These are phyloP conservation scores for Pachyseris speciosa DNA, from an alignment of 64 coral and sea anemone species.

Conservation along the genomic window DNA sequence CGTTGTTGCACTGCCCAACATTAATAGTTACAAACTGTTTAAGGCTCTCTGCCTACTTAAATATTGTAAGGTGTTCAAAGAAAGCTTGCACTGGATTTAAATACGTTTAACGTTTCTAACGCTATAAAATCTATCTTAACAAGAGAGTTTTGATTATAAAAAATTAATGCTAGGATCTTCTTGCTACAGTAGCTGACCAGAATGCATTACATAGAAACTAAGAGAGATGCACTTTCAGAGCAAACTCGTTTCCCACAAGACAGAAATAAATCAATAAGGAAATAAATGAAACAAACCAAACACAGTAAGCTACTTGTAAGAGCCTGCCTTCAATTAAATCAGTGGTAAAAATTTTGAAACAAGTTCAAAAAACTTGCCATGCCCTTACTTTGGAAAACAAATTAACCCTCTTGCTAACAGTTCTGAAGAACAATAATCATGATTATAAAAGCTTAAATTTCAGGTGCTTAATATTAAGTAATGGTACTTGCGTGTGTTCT, in stretches of 20 bases:
- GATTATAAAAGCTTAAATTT: constrained; percentile 7
- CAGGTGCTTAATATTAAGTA: no score
- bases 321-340: no score
- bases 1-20: not conserved
- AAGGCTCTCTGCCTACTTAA: not conserved
- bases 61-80: constrained; percentile 10
- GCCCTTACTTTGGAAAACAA: not conserved
- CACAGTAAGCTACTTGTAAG: no score
- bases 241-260: no score
- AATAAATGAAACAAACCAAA: no score
- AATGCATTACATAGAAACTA: not conserved
- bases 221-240: no score
- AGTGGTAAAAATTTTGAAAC: no score
- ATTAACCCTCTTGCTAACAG: not conserved
- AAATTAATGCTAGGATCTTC: not conserved
- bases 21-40: not conserved
- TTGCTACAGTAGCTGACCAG: no score
- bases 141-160: not conserved
- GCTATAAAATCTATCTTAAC: constrained; percentile 25
- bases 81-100: constrained; percentile 11
- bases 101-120: not conserved
- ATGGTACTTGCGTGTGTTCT: not conserved
- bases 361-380: not conserved
- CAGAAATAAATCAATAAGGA: no score
- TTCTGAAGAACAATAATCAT: not conserved